Evolutionary conservation across 2,797 vertebrate species (phyloP).

Genomic region (Pangasius djambal): DNA sequence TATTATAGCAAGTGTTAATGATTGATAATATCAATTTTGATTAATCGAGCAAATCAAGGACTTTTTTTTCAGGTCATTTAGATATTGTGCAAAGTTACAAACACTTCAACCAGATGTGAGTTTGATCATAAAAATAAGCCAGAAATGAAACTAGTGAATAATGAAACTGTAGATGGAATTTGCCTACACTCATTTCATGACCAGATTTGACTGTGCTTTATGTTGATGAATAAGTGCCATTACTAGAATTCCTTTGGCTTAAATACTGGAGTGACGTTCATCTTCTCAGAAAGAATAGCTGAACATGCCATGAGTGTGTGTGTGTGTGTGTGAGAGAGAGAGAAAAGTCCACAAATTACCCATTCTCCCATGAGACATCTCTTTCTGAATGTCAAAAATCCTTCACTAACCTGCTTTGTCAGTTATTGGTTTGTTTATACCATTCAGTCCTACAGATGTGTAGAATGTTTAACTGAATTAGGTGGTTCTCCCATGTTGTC

Average conservation of each 20-base stretch:
- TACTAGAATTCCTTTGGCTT: conserved; percentile 29
- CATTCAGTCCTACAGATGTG: conserved; percentile 1
- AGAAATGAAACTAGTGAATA: neutral
- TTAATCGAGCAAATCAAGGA: neutral
- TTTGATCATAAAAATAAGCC: neutral
- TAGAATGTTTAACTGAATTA: conserved; percentile 14
- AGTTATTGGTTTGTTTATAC: conserved; percentile 13
- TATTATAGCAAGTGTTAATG: neutral
- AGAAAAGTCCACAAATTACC: conserved; percentile 17
- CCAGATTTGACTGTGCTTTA: neutral
- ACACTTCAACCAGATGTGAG: neutral
- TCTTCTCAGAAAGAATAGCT: conserved; percentile 22
- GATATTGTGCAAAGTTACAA: neutral
- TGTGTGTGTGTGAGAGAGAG: neutral
- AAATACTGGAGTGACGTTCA: conserved; percentile 41
- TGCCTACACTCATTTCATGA: neutral
- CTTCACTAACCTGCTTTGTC: conserved; percentile 14
- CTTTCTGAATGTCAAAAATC: conserved; percentile 6
- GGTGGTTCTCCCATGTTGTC: conserved; percentile 11
- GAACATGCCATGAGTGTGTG: neutral
- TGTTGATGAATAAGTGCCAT: neutral
- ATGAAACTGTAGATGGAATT: neutral
- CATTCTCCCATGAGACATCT: conserved; percentile 1
- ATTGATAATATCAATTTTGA: neutral
- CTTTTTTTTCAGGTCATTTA: neutral